These are phyloP conservation scores for Tetraneura akinire DNA, from an alignment of 1,140 invertebrate species.

Conservation along the genomic window DNA sequence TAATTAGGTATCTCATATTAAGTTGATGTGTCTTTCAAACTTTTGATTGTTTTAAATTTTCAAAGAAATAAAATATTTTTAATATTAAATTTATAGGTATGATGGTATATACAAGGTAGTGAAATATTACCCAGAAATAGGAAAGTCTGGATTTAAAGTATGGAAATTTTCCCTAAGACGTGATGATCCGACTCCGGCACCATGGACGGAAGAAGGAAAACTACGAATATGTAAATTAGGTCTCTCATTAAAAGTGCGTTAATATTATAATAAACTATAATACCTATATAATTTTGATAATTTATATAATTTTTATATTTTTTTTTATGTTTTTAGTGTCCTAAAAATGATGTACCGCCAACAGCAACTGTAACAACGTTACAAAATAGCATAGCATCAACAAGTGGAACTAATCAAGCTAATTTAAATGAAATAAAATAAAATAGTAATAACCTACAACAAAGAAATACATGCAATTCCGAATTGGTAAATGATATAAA, in stretches of 20 bases:
- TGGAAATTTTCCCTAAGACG: conserved; percentile 79
- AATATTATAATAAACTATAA: background rate
- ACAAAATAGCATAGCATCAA: background rate
- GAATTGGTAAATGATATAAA: too few relatives aligned
- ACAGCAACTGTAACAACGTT: conserved; percentile 56
- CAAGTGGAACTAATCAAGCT: background rate
- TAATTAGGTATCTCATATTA: too few relatives aligned
- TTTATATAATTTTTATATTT: too few relatives aligned
- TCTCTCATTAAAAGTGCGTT: conserved; percentile 59
- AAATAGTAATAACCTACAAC: too few relatives aligned
- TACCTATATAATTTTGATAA: too few relatives aligned
- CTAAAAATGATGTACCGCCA: conserved; percentile 73
- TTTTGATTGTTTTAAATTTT: too few relatives aligned
- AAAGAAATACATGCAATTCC: too few relatives aligned
- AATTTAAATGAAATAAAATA: background rate
- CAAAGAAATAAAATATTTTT: too few relatives aligned
- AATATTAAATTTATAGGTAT: too few relatives aligned
- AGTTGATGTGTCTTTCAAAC: too few relatives aligned
- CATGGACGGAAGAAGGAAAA: conserved; percentile 77
- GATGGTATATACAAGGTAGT: too few relatives aligned
- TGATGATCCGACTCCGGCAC: conserved; percentile 79
- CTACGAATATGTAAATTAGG: conserved; percentile 59
- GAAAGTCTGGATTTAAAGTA: conserved; percentile 76
- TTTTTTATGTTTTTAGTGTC: conserved; percentile 63
- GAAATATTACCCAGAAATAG: too few relatives aligned